Conservation (phyloP, 2,888 invertebrate genomes). For the Nipponacmea schrenckii region DNA sequence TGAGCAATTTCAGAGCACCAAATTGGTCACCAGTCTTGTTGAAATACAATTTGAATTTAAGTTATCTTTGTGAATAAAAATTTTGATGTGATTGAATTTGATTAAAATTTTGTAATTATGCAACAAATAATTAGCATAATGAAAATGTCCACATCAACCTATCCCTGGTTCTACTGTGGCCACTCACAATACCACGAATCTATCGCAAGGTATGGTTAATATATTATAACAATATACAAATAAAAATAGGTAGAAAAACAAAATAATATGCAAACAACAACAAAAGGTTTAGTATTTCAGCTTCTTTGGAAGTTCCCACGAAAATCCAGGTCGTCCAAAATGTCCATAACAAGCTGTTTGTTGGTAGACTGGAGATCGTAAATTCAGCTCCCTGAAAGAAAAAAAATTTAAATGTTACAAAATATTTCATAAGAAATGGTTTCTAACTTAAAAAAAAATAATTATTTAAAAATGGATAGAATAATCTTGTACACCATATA, state of each 20-base stretch:
- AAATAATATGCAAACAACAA: conserved; percentile 15
- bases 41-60: no score
- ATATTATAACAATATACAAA: conserved; percentile 10
- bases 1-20: conserved; percentile 9
- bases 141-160: conserved; percentile 43
- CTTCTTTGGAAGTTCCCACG: conserved; percentile 95
- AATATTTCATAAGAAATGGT: no score
- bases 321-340: conserved; percentile 95
- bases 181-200: conserved; percentile 38
- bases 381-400: conserved; percentile 68
- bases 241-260: conserved; percentile 13
- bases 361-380: conserved; percentile 96
- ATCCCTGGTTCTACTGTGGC: conserved; percentile 62
- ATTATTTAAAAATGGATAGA: neutral
- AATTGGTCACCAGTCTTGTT: neutral
- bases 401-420: conserved; percentile 15
- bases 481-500: neutral
- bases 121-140: no score
- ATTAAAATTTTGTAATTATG: no score
- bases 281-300: conserved; percentile 44
- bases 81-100: no score
- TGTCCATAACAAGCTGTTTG: conserved; percentile 98
- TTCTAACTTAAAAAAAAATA: no score
- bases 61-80: no score
- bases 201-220: conserved; percentile 22